These are phyloP conservation scores for Turritopsis dohrnii DNA, from an alignment of 30 jellyfish, hydroid and myxozoan genomes.

Conservation along the genomic window DNA sequence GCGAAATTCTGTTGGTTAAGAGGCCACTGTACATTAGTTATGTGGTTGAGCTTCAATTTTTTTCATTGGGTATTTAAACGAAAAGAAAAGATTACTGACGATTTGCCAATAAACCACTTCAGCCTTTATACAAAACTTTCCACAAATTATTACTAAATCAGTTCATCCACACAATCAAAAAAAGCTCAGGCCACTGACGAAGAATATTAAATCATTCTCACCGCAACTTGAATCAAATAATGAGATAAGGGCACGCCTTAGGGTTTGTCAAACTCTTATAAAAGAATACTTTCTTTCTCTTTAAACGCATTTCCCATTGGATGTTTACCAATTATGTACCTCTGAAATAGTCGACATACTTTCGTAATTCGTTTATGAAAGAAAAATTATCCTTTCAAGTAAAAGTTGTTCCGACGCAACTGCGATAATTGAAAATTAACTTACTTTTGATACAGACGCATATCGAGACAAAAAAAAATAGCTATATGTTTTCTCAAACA, in stretches of 20 bases:
- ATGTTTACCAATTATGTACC: background rate
- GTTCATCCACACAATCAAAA: background rate
- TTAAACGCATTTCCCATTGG: background rate
- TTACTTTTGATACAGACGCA: background rate
- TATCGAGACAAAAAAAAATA: background rate
- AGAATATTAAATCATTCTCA: background rate
- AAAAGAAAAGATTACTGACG: too few relatives aligned
- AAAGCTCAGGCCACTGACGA: background rate
- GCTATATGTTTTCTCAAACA: background rate
- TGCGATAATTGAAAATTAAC: background rate
- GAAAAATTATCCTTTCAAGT: background rate
- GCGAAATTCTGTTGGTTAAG: too few relatives aligned
- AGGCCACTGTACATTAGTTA: too few relatives aligned
- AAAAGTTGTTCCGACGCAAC: background rate
- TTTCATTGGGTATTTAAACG: too few relatives aligned
- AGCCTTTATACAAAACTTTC: too few relatives aligned
- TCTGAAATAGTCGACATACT: background rate
- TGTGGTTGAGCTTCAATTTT: too few relatives aligned
- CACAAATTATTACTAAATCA: background rate
- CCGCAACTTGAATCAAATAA: background rate
- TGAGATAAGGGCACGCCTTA: background rate
- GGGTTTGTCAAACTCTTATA: background rate
- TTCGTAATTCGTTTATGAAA: background rate
- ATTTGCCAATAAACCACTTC: too few relatives aligned
- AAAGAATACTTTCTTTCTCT: too few relatives aligned